Evolutionary conservation across 92 coral and sea anemone species (phyloP).

Genomic region (Zoanthus sociatus): DNA sequence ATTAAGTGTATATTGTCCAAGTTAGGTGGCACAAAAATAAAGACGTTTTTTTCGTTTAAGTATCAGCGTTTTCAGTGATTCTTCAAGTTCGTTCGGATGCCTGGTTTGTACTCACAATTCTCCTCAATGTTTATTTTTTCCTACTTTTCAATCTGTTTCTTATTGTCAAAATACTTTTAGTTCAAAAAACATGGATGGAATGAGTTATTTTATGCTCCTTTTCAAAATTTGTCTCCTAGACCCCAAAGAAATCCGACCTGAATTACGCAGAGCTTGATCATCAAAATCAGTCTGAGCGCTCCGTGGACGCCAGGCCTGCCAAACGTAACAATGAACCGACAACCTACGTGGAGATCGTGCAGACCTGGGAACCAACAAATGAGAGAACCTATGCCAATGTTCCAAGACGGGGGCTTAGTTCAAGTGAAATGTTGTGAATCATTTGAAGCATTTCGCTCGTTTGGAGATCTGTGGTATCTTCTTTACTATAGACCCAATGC

Average conservation of each 20-base stretch:
- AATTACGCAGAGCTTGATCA: slow-evolving; percentile 38
- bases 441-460: neutral
- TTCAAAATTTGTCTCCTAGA: neutral
- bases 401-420: neutral
- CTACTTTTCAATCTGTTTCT: too few species aligned
- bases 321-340: slow-evolving; percentile 22
- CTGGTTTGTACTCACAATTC: too few species aligned
- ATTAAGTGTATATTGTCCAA: too few species aligned
- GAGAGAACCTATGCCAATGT: slow-evolving; percentile 27
- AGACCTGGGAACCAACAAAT: slow-evolving; percentile 44
- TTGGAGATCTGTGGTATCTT: neutral
- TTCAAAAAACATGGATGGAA: too few species aligned
- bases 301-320: slow-evolving; percentile 19
- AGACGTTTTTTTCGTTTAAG: too few species aligned
- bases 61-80: too few species aligned
- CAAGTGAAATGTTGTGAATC: slow-evolving; percentile 34
- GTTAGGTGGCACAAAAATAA: too few species aligned
- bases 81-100: too few species aligned
- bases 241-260: slow-evolving; percentile 29
- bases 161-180: too few species aligned
- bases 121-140: too few species aligned
- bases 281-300: slow-evolving; percentile 6
- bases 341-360: slow-evolving; percentile 41
- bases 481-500: too few species aligned
- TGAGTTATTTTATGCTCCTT: too few species aligned